phyloP scores from a whole-genome alignment of 2,113 vertebrate species.

The Oncorhynchus tshawytscha region DNA sequence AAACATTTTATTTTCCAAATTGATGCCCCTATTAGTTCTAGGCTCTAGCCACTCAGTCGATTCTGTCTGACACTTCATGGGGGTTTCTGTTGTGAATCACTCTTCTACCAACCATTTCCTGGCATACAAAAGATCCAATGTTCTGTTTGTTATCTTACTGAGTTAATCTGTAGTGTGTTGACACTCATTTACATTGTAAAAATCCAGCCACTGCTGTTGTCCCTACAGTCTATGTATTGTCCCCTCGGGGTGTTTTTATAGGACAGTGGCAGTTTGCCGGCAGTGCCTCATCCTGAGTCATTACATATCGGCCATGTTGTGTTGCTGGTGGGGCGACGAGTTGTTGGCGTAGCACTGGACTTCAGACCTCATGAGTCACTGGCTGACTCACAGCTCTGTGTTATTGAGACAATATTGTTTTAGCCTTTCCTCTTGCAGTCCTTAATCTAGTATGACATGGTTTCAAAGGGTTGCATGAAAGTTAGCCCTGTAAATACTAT shows the following conservation, averaged over 20 bases:
- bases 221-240: background rate
- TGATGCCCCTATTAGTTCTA: too few species aligned
- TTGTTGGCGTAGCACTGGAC: constrained; percentile 7
- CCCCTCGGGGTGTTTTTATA: background rate
- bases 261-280: background rate
- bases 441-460: too few species aligned
- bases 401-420: background rate
- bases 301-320: background rate
- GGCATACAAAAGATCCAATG: background rate
- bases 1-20: too few species aligned
- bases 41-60: too few species aligned
- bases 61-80: too few species aligned
- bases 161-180: background rate
- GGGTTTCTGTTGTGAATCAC: too few species aligned
- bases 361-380: constrained; percentile 31
- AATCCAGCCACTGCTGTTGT: background rate
- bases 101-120: background rate
- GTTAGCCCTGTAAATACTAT: too few species aligned
- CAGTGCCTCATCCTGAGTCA: background rate
- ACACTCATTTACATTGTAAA: background rate
- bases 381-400: constrained; percentile 14
- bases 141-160: background rate
- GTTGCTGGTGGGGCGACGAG: background rate
- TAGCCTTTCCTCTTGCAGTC: background rate
- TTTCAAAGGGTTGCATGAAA: too few species aligned